Conservation (phyloP, 2,797 vertebrate species). For the Rhabdophis nuchalis region DNA sequence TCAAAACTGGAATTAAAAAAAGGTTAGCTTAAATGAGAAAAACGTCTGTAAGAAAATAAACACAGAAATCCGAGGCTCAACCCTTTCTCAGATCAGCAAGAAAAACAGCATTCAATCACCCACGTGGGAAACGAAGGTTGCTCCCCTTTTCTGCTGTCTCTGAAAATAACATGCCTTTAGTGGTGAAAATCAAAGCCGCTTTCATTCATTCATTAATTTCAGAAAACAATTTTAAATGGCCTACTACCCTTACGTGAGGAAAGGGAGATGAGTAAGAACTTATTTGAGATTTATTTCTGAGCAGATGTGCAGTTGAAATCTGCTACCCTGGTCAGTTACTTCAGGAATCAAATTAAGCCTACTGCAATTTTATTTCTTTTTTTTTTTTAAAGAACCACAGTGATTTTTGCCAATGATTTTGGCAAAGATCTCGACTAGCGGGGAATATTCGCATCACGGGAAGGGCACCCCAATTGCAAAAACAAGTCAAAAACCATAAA, state of each 20-base stretch:
- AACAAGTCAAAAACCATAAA: neutral
- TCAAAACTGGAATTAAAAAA: slow-evolving; percentile 69
- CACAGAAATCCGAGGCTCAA: slow-evolving; percentile 76
- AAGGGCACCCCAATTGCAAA: neutral
- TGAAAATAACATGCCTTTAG: slow-evolving; percentile 44
- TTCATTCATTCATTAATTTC: slow-evolving; percentile 25
- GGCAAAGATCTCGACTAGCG: neutral
- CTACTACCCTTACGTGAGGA: neutral
- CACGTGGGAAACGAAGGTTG: slow-evolving; percentile 70
- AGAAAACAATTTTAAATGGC: neutral
- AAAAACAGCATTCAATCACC: slow-evolving; percentile 77
- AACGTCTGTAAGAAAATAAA: slow-evolving; percentile 80
- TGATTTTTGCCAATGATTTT: neutral
- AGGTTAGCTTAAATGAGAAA: slow-evolving; percentile 73
- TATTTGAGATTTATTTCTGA: neutral
- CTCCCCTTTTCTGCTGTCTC: slow-evolving; percentile 32
- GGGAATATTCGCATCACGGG: neutral
- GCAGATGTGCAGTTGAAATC: too few relatives aligned
- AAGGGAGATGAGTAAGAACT: neutral
- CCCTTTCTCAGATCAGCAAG: slow-evolving; percentile 72
- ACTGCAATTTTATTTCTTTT: neutral
- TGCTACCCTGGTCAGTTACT: neutral
- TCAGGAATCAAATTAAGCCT: neutral
- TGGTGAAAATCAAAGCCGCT: slow-evolving; percentile 50
- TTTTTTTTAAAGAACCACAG: neutral